Conservation (phyloP, 2,888 invertebrate species). For the Eristalis pertinax region DNA sequence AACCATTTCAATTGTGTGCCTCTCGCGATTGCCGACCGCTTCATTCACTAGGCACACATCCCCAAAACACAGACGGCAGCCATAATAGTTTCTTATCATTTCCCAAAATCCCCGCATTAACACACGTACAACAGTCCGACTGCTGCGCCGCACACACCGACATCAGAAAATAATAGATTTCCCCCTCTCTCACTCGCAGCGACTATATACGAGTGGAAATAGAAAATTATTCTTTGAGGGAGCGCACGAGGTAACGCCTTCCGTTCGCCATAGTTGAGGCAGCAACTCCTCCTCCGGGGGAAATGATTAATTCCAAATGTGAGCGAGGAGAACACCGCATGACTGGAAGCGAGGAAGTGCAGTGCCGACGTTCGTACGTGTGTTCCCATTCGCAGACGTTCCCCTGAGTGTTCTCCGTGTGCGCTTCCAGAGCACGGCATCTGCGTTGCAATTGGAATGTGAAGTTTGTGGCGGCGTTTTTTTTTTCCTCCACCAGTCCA, state of each 20-base stretch:
- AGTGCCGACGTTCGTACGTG: background rate
- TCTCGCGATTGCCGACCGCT: constrained; percentile 22
- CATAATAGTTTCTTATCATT: constrained; percentile 70
- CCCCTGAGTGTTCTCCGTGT: background rate
- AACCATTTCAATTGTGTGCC: constrained; percentile 20
- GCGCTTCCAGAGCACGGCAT: constrained; percentile 50
- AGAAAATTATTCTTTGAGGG: constrained; percentile 57
- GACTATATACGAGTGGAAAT: constrained; percentile 30
- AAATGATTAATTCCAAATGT: constrained; percentile 57
- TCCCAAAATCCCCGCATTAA: constrained; percentile 56
- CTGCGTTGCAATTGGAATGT: constrained; percentile 59
- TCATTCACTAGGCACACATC: constrained; percentile 32
- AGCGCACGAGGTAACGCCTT: constrained; percentile 58
- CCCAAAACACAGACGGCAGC: constrained; percentile 63
- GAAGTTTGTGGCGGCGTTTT: background rate
- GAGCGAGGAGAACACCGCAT: background rate
- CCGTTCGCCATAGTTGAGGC: constrained; percentile 60
- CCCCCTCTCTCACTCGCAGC: constrained; percentile 32
- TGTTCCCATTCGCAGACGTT: constrained; percentile 27
- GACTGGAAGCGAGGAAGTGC: constrained; percentile 31
- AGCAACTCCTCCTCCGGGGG: constrained; percentile 60
- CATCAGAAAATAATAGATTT: constrained; percentile 8
- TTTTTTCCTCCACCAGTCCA: constrained; percentile 4
- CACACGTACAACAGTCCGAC: background rate
- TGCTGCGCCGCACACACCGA: background rate